These are phyloP conservation scores for Murina feae DNA, from an alignment of 2,113 vertebrate species.

Conservation along the genomic window DNA sequence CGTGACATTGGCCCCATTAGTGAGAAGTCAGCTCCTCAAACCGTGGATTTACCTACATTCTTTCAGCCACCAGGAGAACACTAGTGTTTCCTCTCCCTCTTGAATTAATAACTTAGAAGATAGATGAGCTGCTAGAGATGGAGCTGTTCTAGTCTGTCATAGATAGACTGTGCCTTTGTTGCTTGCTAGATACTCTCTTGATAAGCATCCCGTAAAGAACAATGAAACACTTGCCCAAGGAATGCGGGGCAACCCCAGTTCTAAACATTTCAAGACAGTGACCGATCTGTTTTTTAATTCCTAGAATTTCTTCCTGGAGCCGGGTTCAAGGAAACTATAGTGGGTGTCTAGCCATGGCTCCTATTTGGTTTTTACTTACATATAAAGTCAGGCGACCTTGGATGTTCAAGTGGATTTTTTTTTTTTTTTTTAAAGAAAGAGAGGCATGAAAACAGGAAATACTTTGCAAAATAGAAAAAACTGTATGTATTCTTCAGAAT, in stretches of 20 bases:
- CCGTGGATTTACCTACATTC: neutral
- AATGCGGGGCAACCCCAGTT: neutral
- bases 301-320: neutral
- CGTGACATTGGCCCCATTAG: neutral
- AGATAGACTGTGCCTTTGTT: neutral
- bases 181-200: neutral
- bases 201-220: neutral
- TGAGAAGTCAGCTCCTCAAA: neutral
- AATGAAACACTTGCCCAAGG: neutral
- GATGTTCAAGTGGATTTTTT: neutral
- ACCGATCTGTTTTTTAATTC: neutral
- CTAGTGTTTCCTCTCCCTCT: neutral
- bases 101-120: neutral
- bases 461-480: conserved; percentile 1
- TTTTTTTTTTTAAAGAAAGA: neutral
- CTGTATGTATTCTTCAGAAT: neutral
- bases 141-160: neutral
- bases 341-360: neutral
- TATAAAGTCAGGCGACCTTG: neutral
- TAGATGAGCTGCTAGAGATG: neutral
- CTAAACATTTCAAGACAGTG: neutral
- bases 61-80: neutral
- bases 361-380: neutral
- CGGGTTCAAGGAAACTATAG: neutral
- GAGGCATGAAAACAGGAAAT: neutral